Evolutionary conservation across 30 jellyfish, hydroid and myxozoan genomes (phyloP).

Genomic region (Pseudorhiza aurosa): DNA sequence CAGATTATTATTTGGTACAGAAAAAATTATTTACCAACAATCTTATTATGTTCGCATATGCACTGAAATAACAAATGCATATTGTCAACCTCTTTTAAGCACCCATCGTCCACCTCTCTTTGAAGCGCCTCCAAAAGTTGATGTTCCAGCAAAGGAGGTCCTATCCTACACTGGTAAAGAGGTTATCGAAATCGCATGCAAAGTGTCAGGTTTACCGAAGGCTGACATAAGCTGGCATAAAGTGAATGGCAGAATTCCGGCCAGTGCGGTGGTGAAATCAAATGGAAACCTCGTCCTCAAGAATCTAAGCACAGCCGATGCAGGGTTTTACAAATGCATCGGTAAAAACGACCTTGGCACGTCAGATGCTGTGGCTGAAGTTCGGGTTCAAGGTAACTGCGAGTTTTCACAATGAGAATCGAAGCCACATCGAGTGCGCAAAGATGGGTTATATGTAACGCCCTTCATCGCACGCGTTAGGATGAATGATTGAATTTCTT

Average conservation of each 20-base stretch:
- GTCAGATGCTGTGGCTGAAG: constrained; percentile 14
- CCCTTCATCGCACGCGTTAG: no score
- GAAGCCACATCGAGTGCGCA: no score
- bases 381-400: constrained; percentile 26
- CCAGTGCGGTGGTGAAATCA: constrained; percentile 2
- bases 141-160: background rate
- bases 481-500: no score
- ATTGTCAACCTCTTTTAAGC: background rate
- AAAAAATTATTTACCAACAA: no score
- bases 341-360: constrained; percentile 9
- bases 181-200: constrained; percentile 1
- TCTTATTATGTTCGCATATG: no score
- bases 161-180: constrained; percentile 4
- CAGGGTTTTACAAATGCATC: constrained; percentile 8
- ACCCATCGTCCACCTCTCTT: background rate
- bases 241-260: constrained; percentile 2
- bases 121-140: constrained; percentile 18
- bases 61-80: no score
- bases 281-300: constrained; percentile 24
- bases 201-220: constrained; percentile 6
- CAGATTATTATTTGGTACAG: no score
- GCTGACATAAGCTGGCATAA: constrained; percentile 17
- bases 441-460: no score
- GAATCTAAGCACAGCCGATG: constrained; percentile 6
- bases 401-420: no score